These are phyloP conservation scores for Nesidiocoris tenuis DNA, from an alignment of 2,888 invertebrate genomes.

Conservation along the genomic window DNA sequence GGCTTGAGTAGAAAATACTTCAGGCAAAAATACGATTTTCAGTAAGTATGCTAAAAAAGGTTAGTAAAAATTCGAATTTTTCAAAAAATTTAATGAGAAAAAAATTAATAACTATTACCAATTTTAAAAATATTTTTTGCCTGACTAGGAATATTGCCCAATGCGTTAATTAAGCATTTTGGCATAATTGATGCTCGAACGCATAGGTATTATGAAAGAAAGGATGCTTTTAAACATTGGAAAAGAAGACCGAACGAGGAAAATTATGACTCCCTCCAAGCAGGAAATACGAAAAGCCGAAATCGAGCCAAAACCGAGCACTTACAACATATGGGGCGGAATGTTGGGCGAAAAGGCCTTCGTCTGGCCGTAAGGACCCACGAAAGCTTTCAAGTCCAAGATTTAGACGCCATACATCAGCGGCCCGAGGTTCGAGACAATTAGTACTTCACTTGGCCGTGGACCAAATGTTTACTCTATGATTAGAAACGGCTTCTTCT, in stretches of 20 bases:
- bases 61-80: too few relatives aligned
- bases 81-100: too few relatives aligned
- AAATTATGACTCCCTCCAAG: not conserved
- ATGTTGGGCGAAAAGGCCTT: not conserved
- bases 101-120: too few relatives aligned
- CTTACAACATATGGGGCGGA: not conserved
- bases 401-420: constrained; percentile 19
- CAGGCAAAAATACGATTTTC: too few relatives aligned
- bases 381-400: constrained; percentile 8
- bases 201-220: too few relatives aligned
- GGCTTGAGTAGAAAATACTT: too few relatives aligned
- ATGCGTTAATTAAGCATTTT: too few relatives aligned
- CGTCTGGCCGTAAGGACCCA: not conserved
- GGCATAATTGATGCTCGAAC: too few relatives aligned
- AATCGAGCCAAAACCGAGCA: not conserved
- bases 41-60: too few relatives aligned
- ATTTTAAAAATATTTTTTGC: too few relatives aligned
- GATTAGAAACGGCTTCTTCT: constrained; percentile 25
- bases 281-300: not conserved
- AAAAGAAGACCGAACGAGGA: not conserved
- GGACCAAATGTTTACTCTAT: constrained; percentile 35
- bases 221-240: too few relatives aligned
- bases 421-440: constrained; percentile 21
- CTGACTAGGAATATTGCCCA: too few relatives aligned
- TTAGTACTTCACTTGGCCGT: constrained; percentile 28